Conservation (phyloP, 2,888 invertebrate genomes). For the Drosophila rellima region DNA sequence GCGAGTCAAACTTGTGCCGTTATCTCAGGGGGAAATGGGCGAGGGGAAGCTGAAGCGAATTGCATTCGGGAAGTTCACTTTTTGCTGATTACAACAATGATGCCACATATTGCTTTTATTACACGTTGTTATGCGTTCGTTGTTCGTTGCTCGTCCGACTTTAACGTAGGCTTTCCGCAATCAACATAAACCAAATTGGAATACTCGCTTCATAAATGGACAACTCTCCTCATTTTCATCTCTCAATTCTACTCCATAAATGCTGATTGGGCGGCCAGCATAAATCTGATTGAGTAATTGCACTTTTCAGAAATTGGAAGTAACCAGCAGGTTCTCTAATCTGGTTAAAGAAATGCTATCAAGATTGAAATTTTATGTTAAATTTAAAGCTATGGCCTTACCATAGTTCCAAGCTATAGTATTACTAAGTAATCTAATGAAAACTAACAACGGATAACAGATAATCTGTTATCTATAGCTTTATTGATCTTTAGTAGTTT, state of each 20-base stretch:
- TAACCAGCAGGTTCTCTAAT: slow-evolving; percentile 5
- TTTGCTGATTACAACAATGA: slow-evolving; percentile 60
- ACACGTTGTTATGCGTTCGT: slow-evolving; percentile 8
- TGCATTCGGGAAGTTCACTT: slow-evolving; percentile 31
- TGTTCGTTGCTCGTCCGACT: slow-evolving; percentile 2
- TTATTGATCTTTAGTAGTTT: slow-evolving; percentile 1
- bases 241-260: slow-evolving; percentile 4
- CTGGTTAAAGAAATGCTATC: neutral
- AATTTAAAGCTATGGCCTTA: neutral
- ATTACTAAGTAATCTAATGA: neutral
- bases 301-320: neutral
- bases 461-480: neutral
- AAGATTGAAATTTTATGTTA: neutral
- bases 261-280: slow-evolving; percentile 8
- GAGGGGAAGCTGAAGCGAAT: neutral
- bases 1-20: slow-evolving; percentile 20
- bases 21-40: slow-evolving; percentile 8
- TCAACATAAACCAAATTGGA: slow-evolving; percentile 38
- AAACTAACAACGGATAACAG: neutral
- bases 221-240: neutral
- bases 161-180: slow-evolving; percentile 32
- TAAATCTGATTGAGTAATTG: slow-evolving; percentile 16
- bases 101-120: slow-evolving; percentile 59
- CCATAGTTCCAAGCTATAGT: neutral
- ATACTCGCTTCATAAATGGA: slow-evolving; percentile 3